Conservation (phyloP, 2,888 invertebrate genomes). For the Sinelater perroti region DNA sequence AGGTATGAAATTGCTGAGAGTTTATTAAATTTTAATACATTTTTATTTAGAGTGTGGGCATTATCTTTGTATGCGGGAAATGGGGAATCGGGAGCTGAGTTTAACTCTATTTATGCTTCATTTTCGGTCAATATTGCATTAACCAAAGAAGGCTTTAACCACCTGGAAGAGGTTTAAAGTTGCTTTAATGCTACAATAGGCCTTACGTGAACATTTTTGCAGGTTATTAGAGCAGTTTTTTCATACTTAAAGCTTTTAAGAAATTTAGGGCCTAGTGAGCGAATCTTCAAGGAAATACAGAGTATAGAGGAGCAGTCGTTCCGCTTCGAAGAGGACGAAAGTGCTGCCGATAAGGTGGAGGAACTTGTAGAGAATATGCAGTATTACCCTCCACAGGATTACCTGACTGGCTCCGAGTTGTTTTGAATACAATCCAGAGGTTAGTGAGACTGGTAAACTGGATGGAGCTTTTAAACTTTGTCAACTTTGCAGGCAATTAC, state of each 20-base stretch:
- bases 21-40: background rate
- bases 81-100: constrained; percentile 78
- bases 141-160: constrained; percentile 78
- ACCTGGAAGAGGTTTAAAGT: constrained; percentile 64
- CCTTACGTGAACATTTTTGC: too few relatives aligned
- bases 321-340: constrained; percentile 74
- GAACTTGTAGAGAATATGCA: constrained; percentile 81
- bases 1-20: constrained; percentile 67
- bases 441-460: too few relatives aligned
- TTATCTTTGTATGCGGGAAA: constrained; percentile 76
- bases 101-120: constrained; percentile 80
- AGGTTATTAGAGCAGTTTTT: constrained; percentile 81
- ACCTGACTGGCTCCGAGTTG: constrained; percentile 78
- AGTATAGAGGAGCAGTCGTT: constrained; percentile 78
- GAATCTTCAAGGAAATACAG: constrained; percentile 77
- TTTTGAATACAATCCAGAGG: constrained; percentile 80
- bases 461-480: too few relatives aligned
- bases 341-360: constrained; percentile 81
- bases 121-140: constrained; percentile 78
- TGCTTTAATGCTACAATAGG: constrained; percentile 21
- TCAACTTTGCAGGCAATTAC: constrained; percentile 64
- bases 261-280: constrained; percentile 71
- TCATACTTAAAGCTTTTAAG: constrained; percentile 80
- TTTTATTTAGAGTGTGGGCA: constrained; percentile 74
- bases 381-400: constrained; percentile 79